Percentiles rank a stretch among this genome's conserved stretches.
These are phyloP conservation scores for Sphaerodactylus townsendi DNA, from an alignment of 2,113 vertebrate species.

Conservation along the genomic window DNA sequence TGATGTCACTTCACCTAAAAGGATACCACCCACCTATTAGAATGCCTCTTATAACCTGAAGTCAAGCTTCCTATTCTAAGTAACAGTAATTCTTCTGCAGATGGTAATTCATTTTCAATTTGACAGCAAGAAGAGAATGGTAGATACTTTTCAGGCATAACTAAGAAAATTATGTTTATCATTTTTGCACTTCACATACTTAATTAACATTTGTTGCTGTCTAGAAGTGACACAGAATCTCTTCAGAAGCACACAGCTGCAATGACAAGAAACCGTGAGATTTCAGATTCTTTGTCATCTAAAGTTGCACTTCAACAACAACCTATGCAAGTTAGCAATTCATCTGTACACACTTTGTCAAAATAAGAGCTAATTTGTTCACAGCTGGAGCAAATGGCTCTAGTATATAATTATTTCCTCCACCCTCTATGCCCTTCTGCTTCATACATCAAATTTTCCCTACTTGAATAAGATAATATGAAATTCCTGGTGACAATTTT, in stretches of 20 bases:
- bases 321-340: background rate
- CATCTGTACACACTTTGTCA: background rate
- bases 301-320: background rate
- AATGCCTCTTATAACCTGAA: background rate
- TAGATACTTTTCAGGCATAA: background rate
- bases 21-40: background rate
- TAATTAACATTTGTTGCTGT: background rate
- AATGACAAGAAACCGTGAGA: fast-evolving
- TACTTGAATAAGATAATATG: constrained; percentile 12
- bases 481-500: background rate
- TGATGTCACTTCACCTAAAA: background rate
- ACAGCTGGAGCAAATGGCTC: background rate
- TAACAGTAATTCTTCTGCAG: background rate
- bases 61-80: background rate
- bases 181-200: background rate
- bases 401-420: background rate
- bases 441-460: background rate
- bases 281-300: background rate
- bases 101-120: background rate
- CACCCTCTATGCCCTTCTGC: background rate
- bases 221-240: background rate
- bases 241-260: background rate
- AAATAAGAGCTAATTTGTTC: constrained; percentile 10
- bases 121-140: background rate
- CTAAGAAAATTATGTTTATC: background rate